These are phyloP conservation scores for Siniperca undulata DNA, from an alignment of 2,797 vertebrate genomes.

Conservation along the genomic window DNA sequence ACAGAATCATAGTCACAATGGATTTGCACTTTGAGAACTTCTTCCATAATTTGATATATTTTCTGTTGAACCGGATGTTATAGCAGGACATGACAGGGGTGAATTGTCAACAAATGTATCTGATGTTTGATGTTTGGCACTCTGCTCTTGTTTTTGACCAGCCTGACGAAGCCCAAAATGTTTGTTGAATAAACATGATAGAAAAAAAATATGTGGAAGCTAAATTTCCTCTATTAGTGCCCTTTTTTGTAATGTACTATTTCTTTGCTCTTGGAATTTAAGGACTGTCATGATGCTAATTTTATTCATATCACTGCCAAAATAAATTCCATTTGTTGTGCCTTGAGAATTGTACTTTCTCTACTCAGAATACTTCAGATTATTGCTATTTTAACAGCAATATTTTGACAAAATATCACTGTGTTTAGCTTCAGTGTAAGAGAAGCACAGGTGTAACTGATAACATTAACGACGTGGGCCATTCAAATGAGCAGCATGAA, in stretches of 20 bases:
- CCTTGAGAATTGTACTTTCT: background rate
- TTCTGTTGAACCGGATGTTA: constrained; percentile 11
- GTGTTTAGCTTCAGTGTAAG: too few relatives aligned
- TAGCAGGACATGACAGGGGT: background rate
- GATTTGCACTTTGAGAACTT: background rate
- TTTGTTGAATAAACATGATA: background rate
- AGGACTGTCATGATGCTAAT: background rate
- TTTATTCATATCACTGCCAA: background rate
- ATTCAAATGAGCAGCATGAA: background rate
- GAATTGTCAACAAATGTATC: too few relatives aligned
- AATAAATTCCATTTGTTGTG: background rate
- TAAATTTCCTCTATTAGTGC: background rate
- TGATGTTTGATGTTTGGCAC: background rate
- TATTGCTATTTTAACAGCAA: background rate
- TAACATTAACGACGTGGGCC: background rate
- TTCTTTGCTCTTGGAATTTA: background rate
- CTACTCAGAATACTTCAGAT: background rate
- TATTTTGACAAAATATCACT: background rate
- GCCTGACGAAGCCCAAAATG: too few relatives aligned
- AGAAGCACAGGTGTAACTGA: background rate
- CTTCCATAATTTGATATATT: background rate
- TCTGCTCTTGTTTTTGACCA: background rate
- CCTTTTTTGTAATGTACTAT: background rate
- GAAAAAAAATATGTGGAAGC: background rate
- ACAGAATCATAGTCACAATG: background rate